Conservation (phyloP, 1,140 invertebrate species). For the Aphelinus certus region DNA sequence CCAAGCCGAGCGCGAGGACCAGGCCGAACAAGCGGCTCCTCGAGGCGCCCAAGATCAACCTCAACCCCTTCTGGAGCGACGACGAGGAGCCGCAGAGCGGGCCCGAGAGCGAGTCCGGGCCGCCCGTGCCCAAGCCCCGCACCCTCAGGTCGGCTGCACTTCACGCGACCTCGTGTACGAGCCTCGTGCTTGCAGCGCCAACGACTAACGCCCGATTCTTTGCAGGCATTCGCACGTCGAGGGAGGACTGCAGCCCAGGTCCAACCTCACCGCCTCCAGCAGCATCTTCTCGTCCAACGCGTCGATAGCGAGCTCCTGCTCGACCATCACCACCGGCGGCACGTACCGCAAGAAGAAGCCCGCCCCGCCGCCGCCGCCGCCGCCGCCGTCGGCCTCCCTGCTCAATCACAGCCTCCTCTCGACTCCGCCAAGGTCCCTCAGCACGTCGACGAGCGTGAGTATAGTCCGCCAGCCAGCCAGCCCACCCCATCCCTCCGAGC, state of each 20-base stretch:
- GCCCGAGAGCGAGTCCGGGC: conserved; percentile 50
- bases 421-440: conserved; percentile 38
- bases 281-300: conserved; percentile 55
- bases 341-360: conserved; percentile 72
- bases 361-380: conserved; percentile 74
- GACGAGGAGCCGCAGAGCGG: conserved; percentile 70
- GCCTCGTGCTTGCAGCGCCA: too few relatives aligned
- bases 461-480: too few relatives aligned
- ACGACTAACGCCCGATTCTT: background rate
- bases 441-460: conserved; percentile 53
- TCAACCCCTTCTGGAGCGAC: conserved; percentile 79
- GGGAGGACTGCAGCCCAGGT: conserved; percentile 39
- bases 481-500: too few relatives aligned
- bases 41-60: conserved; percentile 62
- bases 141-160: conserved; percentile 9
- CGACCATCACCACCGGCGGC: conserved; percentile 52
- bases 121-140: conserved; percentile 69
- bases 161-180: too few relatives aligned
- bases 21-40: conserved; percentile 56
- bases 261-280: conserved; percentile 44
- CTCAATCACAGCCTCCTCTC: conserved; percentile 43
- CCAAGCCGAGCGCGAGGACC: conserved; percentile 49
- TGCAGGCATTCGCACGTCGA: conserved; percentile 49
- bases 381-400: conserved; percentile 45
- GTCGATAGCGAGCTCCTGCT: conserved; percentile 58